These are phyloP conservation scores for Oreamnos americanus DNA, from an alignment of 2,113 vertebrate genomes.

Conservation along the genomic window DNA sequence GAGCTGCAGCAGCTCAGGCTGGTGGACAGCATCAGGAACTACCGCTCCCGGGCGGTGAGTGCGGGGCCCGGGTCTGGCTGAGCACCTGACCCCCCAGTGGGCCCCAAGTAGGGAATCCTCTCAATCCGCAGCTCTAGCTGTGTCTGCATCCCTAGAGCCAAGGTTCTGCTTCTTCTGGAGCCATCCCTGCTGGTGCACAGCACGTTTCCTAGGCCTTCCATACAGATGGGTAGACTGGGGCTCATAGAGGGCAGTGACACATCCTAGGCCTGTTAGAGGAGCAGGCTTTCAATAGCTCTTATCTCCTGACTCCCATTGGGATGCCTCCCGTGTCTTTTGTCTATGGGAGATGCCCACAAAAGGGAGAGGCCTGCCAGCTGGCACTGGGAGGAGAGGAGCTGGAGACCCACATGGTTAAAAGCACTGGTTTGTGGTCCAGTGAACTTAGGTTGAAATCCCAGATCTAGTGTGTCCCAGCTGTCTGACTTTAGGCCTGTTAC, in stretches of 20 bases:
- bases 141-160: not conserved
- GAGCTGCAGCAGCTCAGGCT: slow-evolving; percentile 91
- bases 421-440: not conserved
- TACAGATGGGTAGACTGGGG: not conserved
- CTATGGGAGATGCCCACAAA: not conserved
- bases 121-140: not conserved
- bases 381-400: rapidly evolving
- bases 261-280: not conserved
- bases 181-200: not conserved
- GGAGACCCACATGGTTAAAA: not conserved
- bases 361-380: too few relatives aligned
- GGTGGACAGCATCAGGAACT: slow-evolving; percentile 91
- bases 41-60: slow-evolving; percentile 91
- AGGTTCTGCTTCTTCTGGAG: not conserved
- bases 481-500: not conserved
- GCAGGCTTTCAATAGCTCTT: not conserved
- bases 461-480: not conserved
- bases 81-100: rapidly evolving
- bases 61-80: rapidly evolving
- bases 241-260: rapidly evolving
- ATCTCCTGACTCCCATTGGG: rapidly evolving
- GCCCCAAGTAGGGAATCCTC: not conserved
- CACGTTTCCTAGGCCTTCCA: rapidly evolving
- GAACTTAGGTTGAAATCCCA: too few relatives aligned
- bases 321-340: not conserved